These are phyloP conservation scores for Xestia sexstrigata DNA, from an alignment of 2,888 invertebrate genomes.

Conservation along the genomic window DNA sequence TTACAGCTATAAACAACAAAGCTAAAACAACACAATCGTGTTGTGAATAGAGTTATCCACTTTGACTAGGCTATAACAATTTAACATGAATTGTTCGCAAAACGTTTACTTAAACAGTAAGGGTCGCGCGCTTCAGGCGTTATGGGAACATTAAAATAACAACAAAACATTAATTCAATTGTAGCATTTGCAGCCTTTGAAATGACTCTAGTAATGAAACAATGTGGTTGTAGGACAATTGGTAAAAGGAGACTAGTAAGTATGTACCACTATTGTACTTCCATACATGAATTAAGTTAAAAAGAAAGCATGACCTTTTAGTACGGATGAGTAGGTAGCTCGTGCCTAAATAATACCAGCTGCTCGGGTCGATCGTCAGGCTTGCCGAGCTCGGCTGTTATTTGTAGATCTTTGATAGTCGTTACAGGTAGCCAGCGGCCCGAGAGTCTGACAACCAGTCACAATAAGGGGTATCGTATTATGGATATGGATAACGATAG, in stretches of 20 bases:
- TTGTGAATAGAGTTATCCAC: constrained; percentile 9
- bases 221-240: not conserved
- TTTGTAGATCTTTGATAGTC: not conserved
- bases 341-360: not conserved
- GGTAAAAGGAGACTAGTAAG: not conserved
- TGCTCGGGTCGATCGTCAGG: not conserved
- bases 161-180: constrained; percentile 26
- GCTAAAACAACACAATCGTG: not conserved
- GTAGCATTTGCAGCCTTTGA: not conserved
- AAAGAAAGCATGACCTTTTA: not conserved
- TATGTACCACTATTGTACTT: not conserved
- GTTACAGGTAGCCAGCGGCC: not conserved
- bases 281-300: not conserved
- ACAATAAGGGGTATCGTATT: not conserved
- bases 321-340: not conserved
- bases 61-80: not conserved
- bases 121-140: not conserved
- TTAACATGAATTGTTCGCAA: constrained; percentile 6
- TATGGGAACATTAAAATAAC: constrained; percentile 10
- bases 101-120: constrained; percentile 17
- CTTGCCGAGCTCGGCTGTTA: not conserved
- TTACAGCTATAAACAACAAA: not conserved
- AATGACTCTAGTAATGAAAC: constrained; percentile 14
- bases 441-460: not conserved
- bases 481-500: too few species aligned